Base-by-base conservation (phyloP, 2,113 vertebrate species). In the Anoplopoma fimbria region DNA sequence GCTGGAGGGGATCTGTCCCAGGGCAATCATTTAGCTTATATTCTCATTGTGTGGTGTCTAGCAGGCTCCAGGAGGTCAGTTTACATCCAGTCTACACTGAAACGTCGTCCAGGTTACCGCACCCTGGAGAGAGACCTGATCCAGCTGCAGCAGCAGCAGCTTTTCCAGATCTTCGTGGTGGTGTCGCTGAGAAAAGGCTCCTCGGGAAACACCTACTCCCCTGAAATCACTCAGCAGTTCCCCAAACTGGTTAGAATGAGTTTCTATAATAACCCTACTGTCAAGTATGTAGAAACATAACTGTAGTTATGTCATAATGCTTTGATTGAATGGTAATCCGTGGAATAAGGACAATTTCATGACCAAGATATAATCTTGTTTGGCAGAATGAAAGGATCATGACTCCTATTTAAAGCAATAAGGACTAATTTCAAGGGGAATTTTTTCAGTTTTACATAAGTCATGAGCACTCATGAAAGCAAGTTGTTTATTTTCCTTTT, bases 131-230 rank as follows among this genome's bases (percentile, higher is more conserved):
- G 95, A 75, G 98, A 99, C 71, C 93, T 99, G 47, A 97, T 99
- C 75, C 97, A 98, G 88, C 93, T 97, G 1, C 97, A 99, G 92
- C 97, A 99, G 85, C 97, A 98, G 94, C 94, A 96, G 91, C 96
- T 99, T 0, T 98, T 99, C 71, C 97, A 99, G 92, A 96, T 99
- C 42, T 99, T 99, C 3, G 98, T 99, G 74, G 98, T 99, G 75
- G 98, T 99, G 87, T 99, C 98, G 1, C 94, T 99, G 77, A 95
- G 97, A 93, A 99, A 97, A 94, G 93, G 93, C 31, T 89, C 95
- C 1, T 83, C 95, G 0, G 97, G 95, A 87, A 89, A 91, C 83
- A 90, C 85, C 0, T 99, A 98, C 84, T 90, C 90, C 0, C 98
- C 98, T 7, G 96, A 97, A 88, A 94, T 99, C 88, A 97, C 97